Base-by-base conservation (phyloP, 2,113 vertebrate species). In the Cryptomyrus ogoouensis region DNA sequence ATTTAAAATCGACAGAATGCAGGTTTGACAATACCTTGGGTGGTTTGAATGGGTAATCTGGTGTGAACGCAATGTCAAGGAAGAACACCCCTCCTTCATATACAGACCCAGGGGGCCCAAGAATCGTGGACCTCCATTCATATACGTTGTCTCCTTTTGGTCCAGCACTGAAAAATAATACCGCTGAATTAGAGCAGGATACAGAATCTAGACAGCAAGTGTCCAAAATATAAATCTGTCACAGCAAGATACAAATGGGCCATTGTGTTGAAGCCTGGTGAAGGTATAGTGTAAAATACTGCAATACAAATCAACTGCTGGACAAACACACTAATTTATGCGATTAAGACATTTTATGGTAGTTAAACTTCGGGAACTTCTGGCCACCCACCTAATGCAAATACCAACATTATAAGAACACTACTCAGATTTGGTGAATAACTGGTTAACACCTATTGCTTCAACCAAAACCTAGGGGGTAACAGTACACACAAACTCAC, bases 71-170 rank as follows among this genome's bases (percentile, higher is more conserved):
- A 91, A 99, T 99, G 92, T 98, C 98, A 88, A 99, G 96, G 94
- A 99, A 99, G 95, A 98, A 99, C 86, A 99, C 98, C 0, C 98
- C 98, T 89, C 98, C 97, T 91, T 98, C 98, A 31, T 99, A 99
- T 88, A 98, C 97, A 35, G 98, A 98, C 50, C 98, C 98, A 4
- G 98, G 98, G 31, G 98, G 98, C 92, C 98, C 98, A 84, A 99
- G 96, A 91, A 99, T 99, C 91, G 98, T 99, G 39, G 98, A 99
- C 92, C 98, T 96, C 98, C 98, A 99, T 94, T 98, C 97, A 3
- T 98, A 98, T 94, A 98, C 98, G 95, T 99, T 99, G 92, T 99
- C 98, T 87, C 98, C 98, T 96, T 99, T 99, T 66, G 98, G 98
- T 62, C 98, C 98, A 95, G 98, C 98, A 0, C 98, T 99, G 35